Evolutionary conservation across 2,888 invertebrate genomes (phyloP).

Genomic region (Coenonympha arcania): DNA sequence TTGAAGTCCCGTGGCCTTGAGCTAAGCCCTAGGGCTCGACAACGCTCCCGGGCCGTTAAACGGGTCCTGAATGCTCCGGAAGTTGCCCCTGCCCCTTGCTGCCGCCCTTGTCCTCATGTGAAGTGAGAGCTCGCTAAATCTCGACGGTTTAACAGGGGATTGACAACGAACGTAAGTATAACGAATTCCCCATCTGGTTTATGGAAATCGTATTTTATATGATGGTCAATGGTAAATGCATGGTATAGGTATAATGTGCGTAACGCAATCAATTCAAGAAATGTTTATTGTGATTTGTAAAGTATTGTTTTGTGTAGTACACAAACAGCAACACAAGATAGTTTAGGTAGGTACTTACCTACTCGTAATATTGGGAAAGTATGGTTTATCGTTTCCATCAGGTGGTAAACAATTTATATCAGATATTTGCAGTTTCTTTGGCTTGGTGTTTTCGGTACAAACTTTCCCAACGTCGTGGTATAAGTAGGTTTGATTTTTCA

Average conservation of each 20-base stretch:
- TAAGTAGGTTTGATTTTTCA: too few relatives aligned
- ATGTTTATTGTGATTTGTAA: not conserved
- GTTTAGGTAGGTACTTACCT: too few relatives aligned
- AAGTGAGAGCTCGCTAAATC: slow-evolving; percentile 1
- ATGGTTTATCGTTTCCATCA: too few relatives aligned
- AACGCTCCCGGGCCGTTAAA: slow-evolving; percentile 37
- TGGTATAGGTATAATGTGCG: not conserved
- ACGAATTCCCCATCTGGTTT: slow-evolving; percentile 4
- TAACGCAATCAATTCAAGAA: not conserved
- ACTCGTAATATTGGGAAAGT: too few relatives aligned
- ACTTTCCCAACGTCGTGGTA: too few relatives aligned
- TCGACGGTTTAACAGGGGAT: not conserved
- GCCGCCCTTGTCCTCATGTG: not conserved
- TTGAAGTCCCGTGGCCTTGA: slow-evolving; percentile 34
- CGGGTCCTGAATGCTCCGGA: slow-evolving; percentile 41
- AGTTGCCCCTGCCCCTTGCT: slow-evolving; percentile 29
- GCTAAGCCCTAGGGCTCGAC: slow-evolving; percentile 25
- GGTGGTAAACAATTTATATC: too few relatives aligned
- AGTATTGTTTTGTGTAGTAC: too few relatives aligned
- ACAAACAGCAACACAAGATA: too few relatives aligned
- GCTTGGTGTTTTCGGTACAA: too few relatives aligned
- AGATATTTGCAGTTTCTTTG: too few relatives aligned
- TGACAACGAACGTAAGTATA: too few relatives aligned
- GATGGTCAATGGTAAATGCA: too few relatives aligned
- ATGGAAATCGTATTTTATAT: not conserved